These are phyloP conservation scores for Loripinus fragilis DNA, from an alignment of 2,888 invertebrate genomes.

Conservation along the genomic window DNA sequence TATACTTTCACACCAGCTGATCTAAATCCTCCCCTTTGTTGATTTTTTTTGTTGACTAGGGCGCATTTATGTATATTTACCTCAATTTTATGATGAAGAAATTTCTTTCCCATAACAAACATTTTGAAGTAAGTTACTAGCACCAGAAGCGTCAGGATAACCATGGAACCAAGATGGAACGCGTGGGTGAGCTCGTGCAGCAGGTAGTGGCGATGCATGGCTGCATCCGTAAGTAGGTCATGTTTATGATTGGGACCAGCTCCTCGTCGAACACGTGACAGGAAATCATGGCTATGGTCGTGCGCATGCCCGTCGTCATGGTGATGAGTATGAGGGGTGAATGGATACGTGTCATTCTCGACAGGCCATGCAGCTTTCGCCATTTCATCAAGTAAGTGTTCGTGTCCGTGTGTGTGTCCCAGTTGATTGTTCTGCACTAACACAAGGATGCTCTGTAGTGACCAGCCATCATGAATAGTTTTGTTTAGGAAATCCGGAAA, in stretches of 20 bases:
- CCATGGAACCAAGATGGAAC: constrained; percentile 76
- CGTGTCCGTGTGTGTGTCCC: constrained; percentile 41
- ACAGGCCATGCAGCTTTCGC: constrained; percentile 30
- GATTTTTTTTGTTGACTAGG: too few relatives aligned
- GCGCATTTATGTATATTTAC: too few relatives aligned
- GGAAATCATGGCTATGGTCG: constrained; percentile 38
- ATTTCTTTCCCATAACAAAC: constrained; percentile 74
- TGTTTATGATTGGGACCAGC: constrained; percentile 64
- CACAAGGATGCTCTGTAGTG: constrained; percentile 63
- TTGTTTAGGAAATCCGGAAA: constrained; percentile 65
- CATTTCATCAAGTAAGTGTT: constrained; percentile 37
- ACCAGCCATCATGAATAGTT: constrained; percentile 57
- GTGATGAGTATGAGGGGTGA: constrained; percentile 11
- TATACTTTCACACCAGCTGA: too few relatives aligned
- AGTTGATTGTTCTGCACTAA: constrained; percentile 42
- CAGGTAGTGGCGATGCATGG: constrained; percentile 67
- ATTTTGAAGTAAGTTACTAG: constrained; percentile 73
- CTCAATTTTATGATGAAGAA: constrained; percentile 74
- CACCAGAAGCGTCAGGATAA: constrained; percentile 74
- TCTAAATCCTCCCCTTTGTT: too few relatives aligned
- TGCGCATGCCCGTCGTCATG: constrained; percentile 39
- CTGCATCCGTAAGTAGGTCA: constrained; percentile 58
- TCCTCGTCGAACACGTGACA: constrained; percentile 42
- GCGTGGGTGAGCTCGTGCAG: constrained; percentile 75
- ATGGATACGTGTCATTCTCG: constrained; percentile 25